Percentiles rank a stretch among this genome's conserved stretches.
Evolutionary conservation across 2,888 invertebrate genomes (phyloP).

Genomic region (Tortricodes alternella): DNA sequence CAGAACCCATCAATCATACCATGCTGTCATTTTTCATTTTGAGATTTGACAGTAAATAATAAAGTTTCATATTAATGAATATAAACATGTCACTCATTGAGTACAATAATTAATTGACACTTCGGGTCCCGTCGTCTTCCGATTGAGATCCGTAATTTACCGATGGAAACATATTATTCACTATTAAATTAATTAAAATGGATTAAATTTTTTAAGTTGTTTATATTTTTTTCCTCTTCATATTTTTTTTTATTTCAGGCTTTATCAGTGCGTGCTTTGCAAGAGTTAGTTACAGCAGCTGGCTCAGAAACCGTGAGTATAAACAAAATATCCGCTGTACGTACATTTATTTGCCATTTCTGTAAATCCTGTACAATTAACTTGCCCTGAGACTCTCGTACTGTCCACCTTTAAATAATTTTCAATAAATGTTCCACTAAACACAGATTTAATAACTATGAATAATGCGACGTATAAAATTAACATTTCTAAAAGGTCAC

Average conservation of each 20-base stretch:
- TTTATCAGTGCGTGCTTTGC: constrained; percentile 97
- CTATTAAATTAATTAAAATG: too few relatives aligned
- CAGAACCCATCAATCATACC: too few relatives aligned
- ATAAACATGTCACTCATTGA: too few relatives aligned
- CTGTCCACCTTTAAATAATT: constrained; percentile 45
- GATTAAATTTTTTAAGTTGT: too few relatives aligned
- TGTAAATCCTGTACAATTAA: constrained; percentile 59
- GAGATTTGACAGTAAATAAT: too few relatives aligned
- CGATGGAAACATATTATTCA: too few relatives aligned
- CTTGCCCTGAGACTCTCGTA: constrained; percentile 49
- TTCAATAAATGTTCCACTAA: constrained; percentile 48
- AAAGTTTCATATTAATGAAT: too few relatives aligned
- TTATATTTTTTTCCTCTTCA: not conserved
- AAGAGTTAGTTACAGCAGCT: constrained; percentile 98
- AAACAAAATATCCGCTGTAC: constrained; percentile 31
- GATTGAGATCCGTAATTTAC: too few relatives aligned
- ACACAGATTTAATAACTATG: constrained; percentile 11
- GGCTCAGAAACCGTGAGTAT: constrained; percentile 94
- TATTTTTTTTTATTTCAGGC: constrained; percentile 79
- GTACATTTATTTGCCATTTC: constrained; percentile 33
- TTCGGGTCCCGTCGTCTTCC: too few relatives aligned
- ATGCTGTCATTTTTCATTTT: too few relatives aligned
- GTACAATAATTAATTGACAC: too few relatives aligned
- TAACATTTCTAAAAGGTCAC: too few relatives aligned
- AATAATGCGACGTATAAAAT: not conserved